Evolutionary conservation across 2,113 vertebrate genomes (phyloP).

Genomic region (Toxostoma redivivum): DNA sequence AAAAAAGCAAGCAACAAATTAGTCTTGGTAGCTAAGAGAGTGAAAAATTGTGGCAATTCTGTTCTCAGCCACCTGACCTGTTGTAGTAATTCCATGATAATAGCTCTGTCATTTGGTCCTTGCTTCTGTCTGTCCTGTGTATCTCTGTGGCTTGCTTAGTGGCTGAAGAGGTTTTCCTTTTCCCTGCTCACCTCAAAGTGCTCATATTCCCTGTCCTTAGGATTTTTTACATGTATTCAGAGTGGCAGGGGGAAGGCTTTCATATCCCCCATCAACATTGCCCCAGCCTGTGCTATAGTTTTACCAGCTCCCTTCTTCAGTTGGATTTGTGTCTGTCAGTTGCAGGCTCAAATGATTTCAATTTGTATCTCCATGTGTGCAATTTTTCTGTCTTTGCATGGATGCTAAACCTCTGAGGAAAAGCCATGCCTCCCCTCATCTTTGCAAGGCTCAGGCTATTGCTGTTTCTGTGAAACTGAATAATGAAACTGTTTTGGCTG

Average conservation of each 20-base stretch:
- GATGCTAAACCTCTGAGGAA: not conserved
- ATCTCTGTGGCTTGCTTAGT: not conserved
- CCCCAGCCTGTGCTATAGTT: not conserved
- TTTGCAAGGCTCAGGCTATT: not conserved
- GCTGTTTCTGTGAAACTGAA: not conserved
- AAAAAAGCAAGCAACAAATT: not conserved
- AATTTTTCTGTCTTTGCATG: not conserved
- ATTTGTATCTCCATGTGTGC: not conserved
- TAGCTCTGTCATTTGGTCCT: not conserved
- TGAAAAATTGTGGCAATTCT: not conserved
- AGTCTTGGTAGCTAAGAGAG: not conserved
- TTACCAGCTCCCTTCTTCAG: not conserved
- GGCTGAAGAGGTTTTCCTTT: not conserved
- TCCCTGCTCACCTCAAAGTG: not conserved
- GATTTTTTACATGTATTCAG: not conserved
- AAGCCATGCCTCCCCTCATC: too few species aligned
- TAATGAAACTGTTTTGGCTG: not conserved
- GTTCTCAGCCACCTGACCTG: not conserved
- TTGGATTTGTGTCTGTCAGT: not conserved
- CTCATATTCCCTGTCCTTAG: not conserved
- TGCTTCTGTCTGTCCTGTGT: not conserved
- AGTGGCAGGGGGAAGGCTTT: not conserved
- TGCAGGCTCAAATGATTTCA: not conserved
- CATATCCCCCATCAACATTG: not conserved
- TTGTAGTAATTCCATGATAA: not conserved